These are phyloP conservation scores for Sminthurinus signatus DNA, from an alignment of 1,140 invertebrate species.

Conservation along the genomic window DNA sequence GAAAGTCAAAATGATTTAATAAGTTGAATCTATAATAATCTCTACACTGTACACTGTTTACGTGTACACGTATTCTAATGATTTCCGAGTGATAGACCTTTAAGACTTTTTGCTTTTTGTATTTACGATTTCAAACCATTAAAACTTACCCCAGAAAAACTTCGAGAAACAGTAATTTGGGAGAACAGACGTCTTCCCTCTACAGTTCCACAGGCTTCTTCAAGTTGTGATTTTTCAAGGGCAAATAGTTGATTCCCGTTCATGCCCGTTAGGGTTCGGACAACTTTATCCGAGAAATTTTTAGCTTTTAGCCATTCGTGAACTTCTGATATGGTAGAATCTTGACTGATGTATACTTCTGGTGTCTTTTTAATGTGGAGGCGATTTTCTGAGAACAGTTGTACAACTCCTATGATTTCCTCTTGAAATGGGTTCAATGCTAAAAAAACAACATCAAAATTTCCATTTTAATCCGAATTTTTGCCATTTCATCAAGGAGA, in stretches of 20 bases:
- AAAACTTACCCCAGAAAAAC: constrained; percentile 61
- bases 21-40: neutral
- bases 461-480: too few relatives aligned
- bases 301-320: constrained; percentile 67
- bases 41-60: neutral
- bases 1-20: neutral
- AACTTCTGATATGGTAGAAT: constrained; percentile 59
- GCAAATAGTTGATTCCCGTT: constrained; percentile 64
- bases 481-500: too few relatives aligned
- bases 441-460: too few relatives aligned
- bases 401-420: constrained; percentile 61
- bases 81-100: neutral
- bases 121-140: neutral
- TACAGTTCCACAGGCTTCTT: constrained; percentile 58
- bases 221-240: constrained; percentile 57
- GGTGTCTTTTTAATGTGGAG: constrained; percentile 62
- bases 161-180: constrained; percentile 67
- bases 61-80: neutral
- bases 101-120: neutral
- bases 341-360: constrained; percentile 62
- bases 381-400: constrained; percentile 54
- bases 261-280: constrained; percentile 58
- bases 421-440: too few relatives aligned
- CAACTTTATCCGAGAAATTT: constrained; percentile 60
- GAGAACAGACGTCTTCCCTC: constrained; percentile 67